A percentile compares a stretch with the other conserved stretches of the same genome.
These are phyloP conservation scores for Brachyopa scutellaris DNA, from an alignment of 2,888 invertebrate genomes.

Conservation along the genomic window DNA sequence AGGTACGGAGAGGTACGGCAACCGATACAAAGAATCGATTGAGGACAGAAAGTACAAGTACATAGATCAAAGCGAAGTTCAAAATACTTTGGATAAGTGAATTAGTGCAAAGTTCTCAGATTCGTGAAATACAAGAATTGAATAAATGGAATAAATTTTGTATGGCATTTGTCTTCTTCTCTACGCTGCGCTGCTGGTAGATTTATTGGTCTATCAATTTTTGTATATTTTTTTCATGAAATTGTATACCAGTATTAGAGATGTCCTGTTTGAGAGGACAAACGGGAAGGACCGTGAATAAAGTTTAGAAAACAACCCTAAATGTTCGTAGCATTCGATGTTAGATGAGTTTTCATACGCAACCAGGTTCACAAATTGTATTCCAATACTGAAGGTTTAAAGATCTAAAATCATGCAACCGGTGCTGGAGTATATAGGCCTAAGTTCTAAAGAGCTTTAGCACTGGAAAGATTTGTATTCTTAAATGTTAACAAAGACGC, in stretches of 20 bases:
- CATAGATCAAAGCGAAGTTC: constrained; percentile 44
- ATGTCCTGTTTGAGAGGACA: not conserved
- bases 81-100: constrained; percentile 21
- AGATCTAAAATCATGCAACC: no score
- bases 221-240: constrained; percentile 2
- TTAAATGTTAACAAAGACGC: no score
- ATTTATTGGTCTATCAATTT: constrained; percentile 34
- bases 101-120: constrained; percentile 28
- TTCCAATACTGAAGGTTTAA: no score
- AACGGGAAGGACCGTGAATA: no score
- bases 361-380: no score
- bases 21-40: constrained; percentile 33
- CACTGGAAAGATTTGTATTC: no score
- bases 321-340: no score
- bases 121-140: constrained; percentile 25
- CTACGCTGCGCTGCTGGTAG: not conserved
- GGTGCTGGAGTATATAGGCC: no score
- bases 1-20: not conserved
- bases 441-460: no score
- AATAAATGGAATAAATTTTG: constrained; percentile 33
- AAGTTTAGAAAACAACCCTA: no score
- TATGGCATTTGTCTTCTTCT: no score
- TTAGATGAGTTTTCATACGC: no score
- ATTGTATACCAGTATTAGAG: not conserved
- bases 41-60: constrained; percentile 13